Conservation (phyloP, 2,113 vertebrate genomes). For the Nansenia antarctica region DNA sequence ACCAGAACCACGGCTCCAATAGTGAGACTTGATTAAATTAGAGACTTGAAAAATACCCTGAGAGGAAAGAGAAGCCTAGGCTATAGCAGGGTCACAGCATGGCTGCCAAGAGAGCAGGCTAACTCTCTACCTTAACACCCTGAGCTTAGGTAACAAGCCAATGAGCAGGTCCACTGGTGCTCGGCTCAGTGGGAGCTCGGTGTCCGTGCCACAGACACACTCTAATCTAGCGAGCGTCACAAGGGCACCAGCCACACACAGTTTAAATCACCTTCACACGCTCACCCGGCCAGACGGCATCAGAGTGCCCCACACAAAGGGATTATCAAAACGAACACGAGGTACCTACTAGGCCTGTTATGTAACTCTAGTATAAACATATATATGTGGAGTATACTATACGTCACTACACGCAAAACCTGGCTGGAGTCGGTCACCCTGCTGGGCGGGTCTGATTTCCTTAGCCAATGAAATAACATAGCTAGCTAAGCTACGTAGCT, state of each 20-base stretch:
- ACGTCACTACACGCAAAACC: background rate
- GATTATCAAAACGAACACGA: slow-evolving; percentile 10
- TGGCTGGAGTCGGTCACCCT: background rate
- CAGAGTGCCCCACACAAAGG: background rate
- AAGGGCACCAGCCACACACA: slow-evolving; percentile 29
- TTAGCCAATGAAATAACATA: too few relatives aligned
- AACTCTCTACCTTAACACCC: background rate
- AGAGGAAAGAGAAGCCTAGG: background rate
- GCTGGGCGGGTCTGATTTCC: too few relatives aligned
- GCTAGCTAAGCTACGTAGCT: too few relatives aligned
- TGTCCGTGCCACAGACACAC: slow-evolving; percentile 19
- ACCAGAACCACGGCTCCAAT: background rate
- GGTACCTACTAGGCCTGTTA: background rate
- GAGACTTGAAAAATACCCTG: background rate
- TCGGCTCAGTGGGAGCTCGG: slow-evolving; percentile 7
- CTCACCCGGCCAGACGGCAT: background rate
- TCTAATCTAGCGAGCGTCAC: slow-evolving; percentile 6
- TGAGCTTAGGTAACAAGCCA: background rate
- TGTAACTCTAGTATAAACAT: background rate
- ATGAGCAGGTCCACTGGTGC: slow-evolving; percentile 7
- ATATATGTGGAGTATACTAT: background rate
- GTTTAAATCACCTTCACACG: background rate
- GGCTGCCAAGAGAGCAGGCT: background rate
- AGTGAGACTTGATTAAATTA: too few relatives aligned
- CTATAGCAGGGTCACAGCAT: background rate